A percentile compares a stretch with the other conserved stretches of the same genome.
Evolutionary conservation across 2,797 vertebrate species (phyloP).

Genomic region (Trematocara caparti): DNA sequence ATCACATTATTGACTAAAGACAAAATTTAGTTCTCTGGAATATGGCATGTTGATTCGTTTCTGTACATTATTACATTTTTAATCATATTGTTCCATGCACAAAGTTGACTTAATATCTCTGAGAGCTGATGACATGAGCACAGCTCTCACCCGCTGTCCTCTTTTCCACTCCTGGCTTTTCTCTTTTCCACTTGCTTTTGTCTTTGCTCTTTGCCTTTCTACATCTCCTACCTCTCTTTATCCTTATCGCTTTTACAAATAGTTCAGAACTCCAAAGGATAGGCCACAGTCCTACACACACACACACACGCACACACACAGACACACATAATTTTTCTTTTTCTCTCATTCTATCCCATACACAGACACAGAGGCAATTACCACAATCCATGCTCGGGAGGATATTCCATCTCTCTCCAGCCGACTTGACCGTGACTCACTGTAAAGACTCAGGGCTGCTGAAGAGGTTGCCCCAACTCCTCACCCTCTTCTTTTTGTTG

Average conservation of each 20-base stretch:
- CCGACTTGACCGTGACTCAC: conserved; percentile 50
- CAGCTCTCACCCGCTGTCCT: background rate
- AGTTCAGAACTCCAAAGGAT: conserved; percentile 54
- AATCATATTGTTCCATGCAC: background rate
- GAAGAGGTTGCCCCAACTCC: conserved; percentile 5
- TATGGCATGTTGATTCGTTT: background rate
- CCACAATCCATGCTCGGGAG: conserved; percentile 67
- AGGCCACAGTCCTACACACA: conserved; percentile 29
- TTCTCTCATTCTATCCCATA: conserved; percentile 59
- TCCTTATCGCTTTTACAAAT: conserved; percentile 47
- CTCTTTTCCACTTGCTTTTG: background rate
- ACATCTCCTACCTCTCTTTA: conserved; percentile 38
- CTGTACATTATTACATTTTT: background rate
- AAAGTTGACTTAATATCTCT: background rate
- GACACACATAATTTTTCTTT: conserved; percentile 47
- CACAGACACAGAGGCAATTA: conserved; percentile 76
- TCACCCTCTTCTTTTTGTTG: conserved; percentile 5
- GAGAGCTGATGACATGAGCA: background rate
- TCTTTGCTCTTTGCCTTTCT: background rate
- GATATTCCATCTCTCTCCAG: conserved; percentile 65
- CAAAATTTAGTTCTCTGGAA: background rate
- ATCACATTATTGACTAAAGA: background rate
- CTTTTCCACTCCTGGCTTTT: background rate
- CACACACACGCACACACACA: background rate
- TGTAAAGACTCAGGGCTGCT: conserved; percentile 50